Percentiles rank a stretch among this genome's conserved stretches.
Conservation (phyloP, 2,797 vertebrate species). For the Crocidura indochinensis region DNA sequence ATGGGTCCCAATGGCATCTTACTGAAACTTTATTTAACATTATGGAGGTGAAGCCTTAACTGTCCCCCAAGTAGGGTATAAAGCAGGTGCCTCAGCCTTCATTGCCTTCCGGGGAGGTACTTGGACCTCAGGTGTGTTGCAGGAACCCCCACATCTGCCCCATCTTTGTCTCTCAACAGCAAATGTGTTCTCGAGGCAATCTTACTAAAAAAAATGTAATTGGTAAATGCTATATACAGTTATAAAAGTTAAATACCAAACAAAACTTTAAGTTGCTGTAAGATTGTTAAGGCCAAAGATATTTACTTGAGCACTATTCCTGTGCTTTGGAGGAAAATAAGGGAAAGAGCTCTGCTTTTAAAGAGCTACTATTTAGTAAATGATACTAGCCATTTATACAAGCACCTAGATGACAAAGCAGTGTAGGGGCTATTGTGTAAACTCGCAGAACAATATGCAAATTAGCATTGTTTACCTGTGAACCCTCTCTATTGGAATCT, state of each 20-base stretch:
- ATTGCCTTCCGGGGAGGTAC: too few relatives aligned
- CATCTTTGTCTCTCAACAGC: not conserved
- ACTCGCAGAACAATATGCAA: constrained; percentile 8
- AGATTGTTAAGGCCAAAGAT: not conserved
- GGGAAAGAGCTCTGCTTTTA: not conserved
- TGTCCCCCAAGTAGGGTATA: not conserved
- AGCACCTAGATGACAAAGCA: not conserved
- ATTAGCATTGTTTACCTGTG: constrained; percentile 2
- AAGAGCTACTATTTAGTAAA: constrained; percentile 22
- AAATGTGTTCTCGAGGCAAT: not conserved
- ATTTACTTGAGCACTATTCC: not conserved
- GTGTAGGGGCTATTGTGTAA: not conserved
- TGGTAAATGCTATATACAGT: not conserved
- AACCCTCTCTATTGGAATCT: not conserved
- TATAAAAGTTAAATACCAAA: not conserved
- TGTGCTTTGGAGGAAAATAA: not conserved
- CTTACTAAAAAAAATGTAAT: not conserved
- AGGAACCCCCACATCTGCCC: not conserved
- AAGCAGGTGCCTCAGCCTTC: accelerated
- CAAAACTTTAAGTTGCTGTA: not conserved
- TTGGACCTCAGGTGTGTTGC: not conserved
- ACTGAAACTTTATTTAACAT: not conserved
- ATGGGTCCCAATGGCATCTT: not conserved
- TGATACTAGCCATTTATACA: not conserved
- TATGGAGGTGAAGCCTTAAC: not conserved